Evolutionary conservation across 2,113 vertebrate genomes (phyloP).

Genomic region (Lampris megalopsis): DNA sequence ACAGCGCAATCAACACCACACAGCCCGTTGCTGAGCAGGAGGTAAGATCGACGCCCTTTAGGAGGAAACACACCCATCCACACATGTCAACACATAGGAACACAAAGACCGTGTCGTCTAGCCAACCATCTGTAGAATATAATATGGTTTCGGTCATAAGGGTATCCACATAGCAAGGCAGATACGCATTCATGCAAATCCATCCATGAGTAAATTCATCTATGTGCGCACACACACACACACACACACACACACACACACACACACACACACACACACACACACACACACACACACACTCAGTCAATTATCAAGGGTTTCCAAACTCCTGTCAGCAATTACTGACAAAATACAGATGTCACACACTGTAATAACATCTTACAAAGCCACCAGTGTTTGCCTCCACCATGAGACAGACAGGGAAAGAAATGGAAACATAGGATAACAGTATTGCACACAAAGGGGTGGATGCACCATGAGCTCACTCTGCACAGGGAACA

Average conservation of each 20-base stretch:
- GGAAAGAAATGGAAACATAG: constrained; percentile 45
- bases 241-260: background rate
- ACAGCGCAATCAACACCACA: constrained; percentile 87
- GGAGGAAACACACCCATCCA: background rate
- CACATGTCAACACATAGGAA: background rate
- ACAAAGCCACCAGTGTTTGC: constrained; percentile 56
- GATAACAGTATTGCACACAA: constrained; percentile 48
- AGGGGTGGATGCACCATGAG: constrained; percentile 56
- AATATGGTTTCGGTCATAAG: background rate
- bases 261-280: constrained; percentile 1
- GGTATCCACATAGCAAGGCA: background rate
- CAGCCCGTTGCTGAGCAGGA: constrained; percentile 83
- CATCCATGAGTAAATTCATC: background rate
- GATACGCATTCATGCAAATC: background rate
- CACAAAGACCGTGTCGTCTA: background rate
- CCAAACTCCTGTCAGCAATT: constrained; percentile 32
- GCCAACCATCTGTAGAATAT: constrained; percentile 27
- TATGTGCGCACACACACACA: background rate
- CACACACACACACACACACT: constrained; percentile 2
- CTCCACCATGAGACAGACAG: constrained; percentile 33
- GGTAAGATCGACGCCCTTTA: constrained; percentile 74
- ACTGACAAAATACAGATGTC: constrained; percentile 60
- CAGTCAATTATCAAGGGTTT: constrained; percentile 20
- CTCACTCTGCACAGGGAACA: constrained; percentile 60
- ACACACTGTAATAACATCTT: constrained; percentile 35